These are phyloP conservation scores for Sphaeridia pumilis DNA, from an alignment of 2,888 invertebrate genomes.

Conservation along the genomic window DNA sequence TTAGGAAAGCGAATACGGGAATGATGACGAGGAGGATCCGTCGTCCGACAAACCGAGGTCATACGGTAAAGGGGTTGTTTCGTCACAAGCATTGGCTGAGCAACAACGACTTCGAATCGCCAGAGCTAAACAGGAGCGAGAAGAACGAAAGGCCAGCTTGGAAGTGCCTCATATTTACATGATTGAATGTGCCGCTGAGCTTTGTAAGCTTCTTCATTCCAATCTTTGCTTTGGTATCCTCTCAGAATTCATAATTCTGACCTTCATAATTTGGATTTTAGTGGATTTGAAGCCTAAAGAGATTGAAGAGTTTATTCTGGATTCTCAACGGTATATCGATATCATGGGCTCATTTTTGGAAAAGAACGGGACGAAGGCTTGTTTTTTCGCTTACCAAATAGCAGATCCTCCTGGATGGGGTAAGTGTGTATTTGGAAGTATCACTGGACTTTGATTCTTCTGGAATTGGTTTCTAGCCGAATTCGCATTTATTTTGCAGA, in stretches of 20 bases:
- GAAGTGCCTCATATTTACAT: constrained; percentile 52
- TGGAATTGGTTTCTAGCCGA: too few species aligned
- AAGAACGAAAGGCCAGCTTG: constrained; percentile 42
- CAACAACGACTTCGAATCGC: constrained; percentile 25
- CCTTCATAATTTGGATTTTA: neutral
- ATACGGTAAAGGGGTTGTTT: too few species aligned
- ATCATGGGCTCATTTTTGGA: constrained; percentile 51
- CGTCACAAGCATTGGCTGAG: too few species aligned
- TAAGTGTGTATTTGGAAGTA: constrained; percentile 38
- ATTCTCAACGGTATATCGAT: constrained; percentile 52
- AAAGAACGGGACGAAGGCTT: constrained; percentile 50
- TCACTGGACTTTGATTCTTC: too few species aligned
- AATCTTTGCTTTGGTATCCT: too few species aligned
- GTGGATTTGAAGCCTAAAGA: constrained; percentile 43
- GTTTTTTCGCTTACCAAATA: constrained; percentile 56
- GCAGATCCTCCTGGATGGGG: constrained; percentile 55
- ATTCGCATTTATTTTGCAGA: constrained; percentile 41
- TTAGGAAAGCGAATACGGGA: neutral
- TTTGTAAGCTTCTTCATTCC: constrained; percentile 9
- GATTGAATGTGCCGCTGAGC: constrained; percentile 52
- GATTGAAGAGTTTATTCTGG: constrained; percentile 58
- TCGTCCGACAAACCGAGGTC: too few species aligned
- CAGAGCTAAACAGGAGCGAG: constrained; percentile 53
- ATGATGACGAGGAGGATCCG: neutral
- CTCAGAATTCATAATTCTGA: too few species aligned